A percentile compares a stretch with the other conserved stretches of the same genome.
phyloP scores from a whole-genome alignment of 2,797 vertebrate species.

The Sparidentex hasta region DNA sequence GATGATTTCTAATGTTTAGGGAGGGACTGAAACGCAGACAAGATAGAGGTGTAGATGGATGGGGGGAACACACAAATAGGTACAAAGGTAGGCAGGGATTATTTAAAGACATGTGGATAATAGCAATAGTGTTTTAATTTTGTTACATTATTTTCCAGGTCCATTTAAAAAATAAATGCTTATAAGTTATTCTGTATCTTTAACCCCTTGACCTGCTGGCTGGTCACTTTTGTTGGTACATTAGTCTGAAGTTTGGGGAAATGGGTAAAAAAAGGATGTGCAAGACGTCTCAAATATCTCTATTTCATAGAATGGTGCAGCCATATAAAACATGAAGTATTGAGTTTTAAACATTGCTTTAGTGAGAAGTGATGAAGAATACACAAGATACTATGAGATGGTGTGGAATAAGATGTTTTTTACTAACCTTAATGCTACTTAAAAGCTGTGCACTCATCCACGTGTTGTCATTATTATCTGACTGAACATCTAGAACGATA shows the following conservation, averaged over 20 bases:
- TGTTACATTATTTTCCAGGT: not conserved
- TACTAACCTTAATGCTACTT: not conserved
- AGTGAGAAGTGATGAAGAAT: no score
- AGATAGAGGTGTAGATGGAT: conserved; percentile 13
- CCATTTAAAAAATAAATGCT: not conserved
- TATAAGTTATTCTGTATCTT: not conserved
- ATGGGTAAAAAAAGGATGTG: not conserved
- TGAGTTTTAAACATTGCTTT: no score
- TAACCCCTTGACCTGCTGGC: not conserved
- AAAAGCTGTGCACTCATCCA: not conserved
- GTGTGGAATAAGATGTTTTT: no score
- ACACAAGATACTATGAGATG: no score
- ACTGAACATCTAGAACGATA: no score
- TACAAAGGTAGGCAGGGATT: not conserved
- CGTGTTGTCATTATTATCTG: not conserved
- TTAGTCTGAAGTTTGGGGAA: not conserved
- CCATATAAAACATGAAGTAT: no score
- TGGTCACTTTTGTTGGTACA: not conserved
- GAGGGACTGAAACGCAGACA: conserved; percentile 6
- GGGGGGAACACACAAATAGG: not conserved
- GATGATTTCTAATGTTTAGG: conserved; percentile 38
- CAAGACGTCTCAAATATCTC: no score
- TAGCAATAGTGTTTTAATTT: not conserved
- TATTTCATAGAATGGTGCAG: not conserved
- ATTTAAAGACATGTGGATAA: not conserved